Conservation (phyloP, 1,140 invertebrate genomes). For the Carcinoscorpius rotundicauda region DNA sequence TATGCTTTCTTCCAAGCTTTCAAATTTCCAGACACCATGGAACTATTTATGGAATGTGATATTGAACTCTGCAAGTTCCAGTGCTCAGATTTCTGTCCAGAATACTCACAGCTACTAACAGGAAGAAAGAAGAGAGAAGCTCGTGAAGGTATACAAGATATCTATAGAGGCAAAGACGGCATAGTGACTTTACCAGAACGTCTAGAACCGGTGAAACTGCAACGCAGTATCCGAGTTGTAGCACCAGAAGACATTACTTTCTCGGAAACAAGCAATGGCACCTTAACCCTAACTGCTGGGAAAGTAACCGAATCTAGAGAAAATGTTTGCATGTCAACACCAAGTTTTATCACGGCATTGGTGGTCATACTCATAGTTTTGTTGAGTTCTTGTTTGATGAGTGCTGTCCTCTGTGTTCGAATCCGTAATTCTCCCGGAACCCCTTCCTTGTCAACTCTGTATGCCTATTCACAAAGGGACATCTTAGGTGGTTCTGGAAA, state of each 20-base stretch:
- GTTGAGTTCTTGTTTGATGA: conserved; percentile 31
- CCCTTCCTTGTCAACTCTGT: no score
- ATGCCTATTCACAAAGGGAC: no score
- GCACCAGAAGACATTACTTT: conserved; percentile 28
- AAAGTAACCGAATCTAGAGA: conserved; percentile 16
- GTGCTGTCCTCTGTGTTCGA: conserved; percentile 28
- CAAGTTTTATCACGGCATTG: conserved; percentile 33
- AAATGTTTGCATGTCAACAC: conserved; percentile 35
- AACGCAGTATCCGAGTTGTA: conserved; percentile 27
- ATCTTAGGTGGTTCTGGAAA: no score
- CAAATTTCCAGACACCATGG: conserved; percentile 77
- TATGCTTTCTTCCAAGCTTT: conserved; percentile 71
- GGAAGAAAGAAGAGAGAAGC: not conserved
- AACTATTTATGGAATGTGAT: conserved; percentile 68
- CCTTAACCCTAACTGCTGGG: not conserved
- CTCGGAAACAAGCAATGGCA: not conserved
- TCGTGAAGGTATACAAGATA: no score
- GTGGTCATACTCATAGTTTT: conserved; percentile 33
- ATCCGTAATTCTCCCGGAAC: conserved; percentile 17
- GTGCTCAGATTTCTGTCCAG: conserved; percentile 43
- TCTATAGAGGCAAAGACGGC: not conserved
- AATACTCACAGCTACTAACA: not conserved
- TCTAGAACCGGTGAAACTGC: conserved; percentile 21
- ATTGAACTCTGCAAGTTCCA: conserved; percentile 68
- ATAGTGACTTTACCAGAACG: not conserved